Percentiles rank a stretch among this genome's conserved stretches.
Evolutionary conservation across 2,113 vertebrate genomes (phyloP).

Genomic region (Chaenocephalus aceratus): DNA sequence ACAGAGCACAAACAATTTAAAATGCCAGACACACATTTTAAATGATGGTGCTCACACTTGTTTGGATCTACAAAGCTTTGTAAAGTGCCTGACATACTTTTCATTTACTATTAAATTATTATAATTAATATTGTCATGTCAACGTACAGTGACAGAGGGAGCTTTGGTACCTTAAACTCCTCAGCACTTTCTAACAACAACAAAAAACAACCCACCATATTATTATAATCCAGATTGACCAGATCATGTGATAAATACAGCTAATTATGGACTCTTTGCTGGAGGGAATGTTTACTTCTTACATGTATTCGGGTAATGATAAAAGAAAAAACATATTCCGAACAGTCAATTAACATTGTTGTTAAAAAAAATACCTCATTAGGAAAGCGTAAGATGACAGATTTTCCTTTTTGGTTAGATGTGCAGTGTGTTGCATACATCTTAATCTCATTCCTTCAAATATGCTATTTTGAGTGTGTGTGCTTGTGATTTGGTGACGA

Average conservation of each 20-base stretch:
- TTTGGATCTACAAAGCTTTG: no score
- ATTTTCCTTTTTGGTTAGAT: not conserved
- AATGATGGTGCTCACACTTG: not conserved
- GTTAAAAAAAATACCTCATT: slow-evolving; percentile 14
- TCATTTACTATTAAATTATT: slow-evolving; percentile 9
- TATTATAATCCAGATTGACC: slow-evolving; percentile 16
- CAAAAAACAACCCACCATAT: not conserved
- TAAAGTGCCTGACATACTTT: not conserved
- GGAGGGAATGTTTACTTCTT: slow-evolving; percentile 4
- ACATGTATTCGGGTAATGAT: slow-evolving; percentile 8
- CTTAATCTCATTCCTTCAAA: not conserved
- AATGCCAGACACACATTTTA: not conserved
- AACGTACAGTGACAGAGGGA: not conserved
- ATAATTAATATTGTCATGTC: not conserved
- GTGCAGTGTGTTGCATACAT: not conserved
- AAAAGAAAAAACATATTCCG: not conserved
- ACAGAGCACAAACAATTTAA: no score
- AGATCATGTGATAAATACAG: not conserved
- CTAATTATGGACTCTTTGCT: slow-evolving; percentile 3
- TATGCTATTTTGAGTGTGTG: not conserved
- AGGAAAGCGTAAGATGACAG: not conserved
- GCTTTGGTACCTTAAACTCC: not conserved
- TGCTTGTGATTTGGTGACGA: no score
- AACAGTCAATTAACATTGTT: slow-evolving; percentile 13
- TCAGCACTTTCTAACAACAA: not conserved